Evolutionary conservation across 1,140 invertebrate genomes (phyloP).

Genomic region (Caenorhabditis latens): DNA sequence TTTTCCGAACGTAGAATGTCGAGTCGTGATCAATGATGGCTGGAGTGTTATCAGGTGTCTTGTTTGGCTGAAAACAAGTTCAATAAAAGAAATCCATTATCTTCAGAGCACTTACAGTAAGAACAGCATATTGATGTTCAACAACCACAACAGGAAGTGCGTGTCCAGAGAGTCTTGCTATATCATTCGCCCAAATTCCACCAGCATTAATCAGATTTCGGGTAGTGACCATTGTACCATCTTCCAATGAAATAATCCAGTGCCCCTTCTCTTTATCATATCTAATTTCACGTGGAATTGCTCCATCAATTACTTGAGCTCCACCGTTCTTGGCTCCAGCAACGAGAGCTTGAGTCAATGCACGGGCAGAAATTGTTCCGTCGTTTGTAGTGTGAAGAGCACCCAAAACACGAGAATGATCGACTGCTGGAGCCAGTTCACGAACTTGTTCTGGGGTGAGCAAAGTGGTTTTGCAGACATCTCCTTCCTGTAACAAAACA

Average conservation of each 20-base stretch:
- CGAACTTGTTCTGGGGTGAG: slow-evolving; percentile 78
- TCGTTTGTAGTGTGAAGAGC: slow-evolving; percentile 65
- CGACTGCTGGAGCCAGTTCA: slow-evolving; percentile 77
- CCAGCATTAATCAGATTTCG: slow-evolving; percentile 63
- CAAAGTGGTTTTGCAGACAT: slow-evolving; percentile 70
- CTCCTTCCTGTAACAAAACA: slow-evolving; percentile 59
- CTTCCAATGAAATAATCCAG: slow-evolving; percentile 63
- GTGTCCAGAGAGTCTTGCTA: slow-evolving; percentile 63
- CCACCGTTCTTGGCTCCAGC: slow-evolving; percentile 63
- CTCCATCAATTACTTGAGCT: slow-evolving; percentile 62
- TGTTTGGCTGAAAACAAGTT: slow-evolving; percentile 63
- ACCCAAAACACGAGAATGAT: slow-evolving; percentile 67
- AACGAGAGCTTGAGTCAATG: slow-evolving; percentile 57
- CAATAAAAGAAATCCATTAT: not conserved
- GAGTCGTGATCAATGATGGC: slow-evolving; percentile 80
- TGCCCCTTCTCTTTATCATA: slow-evolving; percentile 60
- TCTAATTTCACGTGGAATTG: slow-evolving; percentile 58
- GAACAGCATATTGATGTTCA: slow-evolving; percentile 67
- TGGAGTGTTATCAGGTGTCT: slow-evolving; percentile 78
- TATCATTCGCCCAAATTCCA: slow-evolving; percentile 64
- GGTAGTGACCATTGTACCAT: slow-evolving; percentile 61
- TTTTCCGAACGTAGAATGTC: slow-evolving; percentile 79
- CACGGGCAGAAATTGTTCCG: slow-evolving; percentile 52
- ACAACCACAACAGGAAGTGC: slow-evolving; percentile 58
- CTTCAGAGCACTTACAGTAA: slow-evolving; percentile 42